Conservation (phyloP, 2,888 invertebrate species). For the Candidula unifasciata region DNA sequence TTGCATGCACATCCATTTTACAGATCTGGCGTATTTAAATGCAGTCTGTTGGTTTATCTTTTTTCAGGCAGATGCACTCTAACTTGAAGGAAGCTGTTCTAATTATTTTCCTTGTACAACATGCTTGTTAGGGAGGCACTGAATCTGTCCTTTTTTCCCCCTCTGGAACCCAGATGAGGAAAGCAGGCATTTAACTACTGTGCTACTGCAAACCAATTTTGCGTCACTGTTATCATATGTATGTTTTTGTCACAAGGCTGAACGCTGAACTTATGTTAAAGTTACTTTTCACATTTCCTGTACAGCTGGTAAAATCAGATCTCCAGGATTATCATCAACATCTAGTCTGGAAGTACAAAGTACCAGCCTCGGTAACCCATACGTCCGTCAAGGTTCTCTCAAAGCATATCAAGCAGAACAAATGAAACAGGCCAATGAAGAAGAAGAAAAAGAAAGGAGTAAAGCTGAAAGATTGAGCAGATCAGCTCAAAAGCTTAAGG, state of each 20-base stretch:
- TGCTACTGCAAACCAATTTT: no score
- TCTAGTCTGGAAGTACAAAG: background rate
- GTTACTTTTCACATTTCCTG: background rate
- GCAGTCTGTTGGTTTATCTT: no score
- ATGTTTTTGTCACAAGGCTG: background rate
- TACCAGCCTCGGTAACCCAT: conserved; percentile 57
- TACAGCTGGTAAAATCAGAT: conserved; percentile 61
- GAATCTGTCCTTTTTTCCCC: no score
- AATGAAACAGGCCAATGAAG: conserved; percentile 70
- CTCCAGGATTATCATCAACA: conserved; percentile 60
- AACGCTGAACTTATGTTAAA: background rate
- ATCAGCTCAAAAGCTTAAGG: conserved; percentile 68
- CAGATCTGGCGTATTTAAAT: no score
- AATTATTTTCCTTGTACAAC: no score
- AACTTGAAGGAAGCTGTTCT: no score
- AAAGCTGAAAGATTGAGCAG: conserved; percentile 67
- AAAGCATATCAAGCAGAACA: conserved; percentile 75
- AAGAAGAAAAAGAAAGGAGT: conserved; percentile 73
- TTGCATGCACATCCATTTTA: no score
- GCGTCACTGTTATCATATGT: background rate
- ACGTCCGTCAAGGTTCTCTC: conserved; percentile 72
- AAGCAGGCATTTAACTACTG: no score
- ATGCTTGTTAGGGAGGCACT: no score
- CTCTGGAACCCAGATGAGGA: no score
- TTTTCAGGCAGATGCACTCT: no score